Percentiles rank a stretch among this genome's conserved stretches.
These are phyloP conservation scores for Stegophylla sp. DNA, from an alignment of 2,888 invertebrate species.

Conservation along the genomic window DNA sequence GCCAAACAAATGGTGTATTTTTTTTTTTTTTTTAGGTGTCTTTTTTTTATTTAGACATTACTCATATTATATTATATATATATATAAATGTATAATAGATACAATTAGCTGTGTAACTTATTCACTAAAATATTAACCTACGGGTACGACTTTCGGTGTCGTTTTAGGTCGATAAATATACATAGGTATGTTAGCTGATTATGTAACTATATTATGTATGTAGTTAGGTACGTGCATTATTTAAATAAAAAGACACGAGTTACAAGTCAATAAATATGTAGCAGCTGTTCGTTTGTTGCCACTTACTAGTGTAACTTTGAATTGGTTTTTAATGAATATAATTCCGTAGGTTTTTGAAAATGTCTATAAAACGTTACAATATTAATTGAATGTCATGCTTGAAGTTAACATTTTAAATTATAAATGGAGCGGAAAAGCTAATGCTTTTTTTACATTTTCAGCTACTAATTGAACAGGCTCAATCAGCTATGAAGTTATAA, in stretches of 20 bases:
- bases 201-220: background rate
- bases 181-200: background rate
- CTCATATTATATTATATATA: too few species aligned
- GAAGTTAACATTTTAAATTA: too few species aligned
- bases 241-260: background rate
- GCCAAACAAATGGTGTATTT: background rate
- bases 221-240: background rate
- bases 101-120: too few species aligned
- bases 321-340: too few species aligned
- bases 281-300: background rate
- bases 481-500: too few species aligned
- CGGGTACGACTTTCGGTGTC: background rate
- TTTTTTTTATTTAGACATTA: background rate
- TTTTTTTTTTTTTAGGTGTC: background rate
- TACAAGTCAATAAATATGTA: background rate
- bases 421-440: too few species aligned
- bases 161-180: background rate
- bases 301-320: background rate
- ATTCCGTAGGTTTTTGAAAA: too few species aligned
- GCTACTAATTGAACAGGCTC: too few species aligned
- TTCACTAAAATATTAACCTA: background rate
- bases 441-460: too few species aligned
- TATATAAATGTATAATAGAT: too few species aligned
- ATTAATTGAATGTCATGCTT: too few species aligned
- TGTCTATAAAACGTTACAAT: too few species aligned